Evolutionary conservation across 1,140 invertebrate genomes (phyloP).

Genomic region (Colletes gigas): DNA sequence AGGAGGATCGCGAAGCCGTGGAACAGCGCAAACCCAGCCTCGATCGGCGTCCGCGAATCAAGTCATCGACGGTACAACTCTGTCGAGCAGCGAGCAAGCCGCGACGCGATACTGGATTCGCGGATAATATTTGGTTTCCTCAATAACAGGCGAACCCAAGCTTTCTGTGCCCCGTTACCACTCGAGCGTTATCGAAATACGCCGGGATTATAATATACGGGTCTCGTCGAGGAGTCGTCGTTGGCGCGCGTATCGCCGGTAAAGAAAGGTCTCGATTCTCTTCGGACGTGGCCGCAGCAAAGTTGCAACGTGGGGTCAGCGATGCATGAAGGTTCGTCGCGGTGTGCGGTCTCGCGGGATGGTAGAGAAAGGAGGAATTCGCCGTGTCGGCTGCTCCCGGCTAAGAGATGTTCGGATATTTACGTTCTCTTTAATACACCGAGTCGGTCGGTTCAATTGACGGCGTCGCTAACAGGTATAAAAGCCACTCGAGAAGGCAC

Average conservation of each 20-base stretch:
- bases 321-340: conserved; percentile 7
- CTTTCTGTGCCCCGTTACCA: too few species aligned
- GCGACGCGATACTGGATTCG: too few species aligned
- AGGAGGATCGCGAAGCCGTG: not conserved
- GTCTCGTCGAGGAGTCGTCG: too few species aligned
- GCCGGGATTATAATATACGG: too few species aligned
- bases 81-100: too few species aligned
- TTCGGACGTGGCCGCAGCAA: not conserved
- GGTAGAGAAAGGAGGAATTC: conserved; percentile 8
- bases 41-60: too few species aligned
- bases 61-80: too few species aligned
- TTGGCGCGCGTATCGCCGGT: not conserved
- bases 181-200: too few species aligned
- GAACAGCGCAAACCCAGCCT: too few species aligned
- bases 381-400: not conserved
- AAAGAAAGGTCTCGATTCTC: not conserved
- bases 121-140: too few species aligned
- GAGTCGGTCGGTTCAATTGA: conserved; percentile 8
- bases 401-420: conserved; percentile 2
- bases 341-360: not conserved
- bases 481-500: not conserved
- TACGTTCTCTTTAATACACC: conserved; percentile 14
- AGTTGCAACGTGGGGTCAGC: conserved; percentile 17
- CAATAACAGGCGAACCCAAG: too few species aligned
- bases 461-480: conserved; percentile 25